Evolutionary conservation across 2,888 invertebrate species (phyloP), one percentile per base, ranked within the genome.

Genomic region (Pyrocoelia pectoralis): DNA sequence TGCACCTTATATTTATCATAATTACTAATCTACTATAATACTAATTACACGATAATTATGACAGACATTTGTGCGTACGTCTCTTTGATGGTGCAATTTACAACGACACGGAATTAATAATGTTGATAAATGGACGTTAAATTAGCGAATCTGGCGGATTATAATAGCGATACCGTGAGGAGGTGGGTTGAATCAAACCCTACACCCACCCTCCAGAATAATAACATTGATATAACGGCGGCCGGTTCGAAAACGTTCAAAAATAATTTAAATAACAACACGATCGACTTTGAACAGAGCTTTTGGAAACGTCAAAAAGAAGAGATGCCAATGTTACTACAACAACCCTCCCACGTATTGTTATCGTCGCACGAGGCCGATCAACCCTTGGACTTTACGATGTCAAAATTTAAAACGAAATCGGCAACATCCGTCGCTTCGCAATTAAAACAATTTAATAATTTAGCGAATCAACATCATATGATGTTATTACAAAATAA

Each of bases 301-400:
- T 80, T 77, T 69, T 79, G 78, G 74, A 73, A 70, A 53, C 68
- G 71, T 51, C 59, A 68, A 59, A 65, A 80, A 70, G 73, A 70
- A 70, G 84, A 84, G 76, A 86, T 87, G 85, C 88, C 88, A 81
- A 88, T 87, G 86, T 75, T 84, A 74, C 84, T 88, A 79, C 86
- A 86, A 73, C 84, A 76, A 52, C 79, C 82, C 62, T 78, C 78
- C 66, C 82, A 82, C 72, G 80, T 82, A 74, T 77, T 81, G 66
- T 76, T 80, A 80, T 84, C 84, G 80, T 82, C 78, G 59, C 81
- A 81, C 77, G 72, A 82, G 77, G 61, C 80, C 61, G 86, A 86
- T 79, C 89, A 89, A 82, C 90, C 90, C 72, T 84, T 90, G 74
- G 90, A 90, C 84, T 90, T 90, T 83, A 90, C 90, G 80, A 89